A percentile compares a stretch with the other conserved stretches of the same genome.
These are phyloP conservation scores for Homarus americanus DNA, from an alignment of 1,140 invertebrate species.

Conservation along the genomic window DNA sequence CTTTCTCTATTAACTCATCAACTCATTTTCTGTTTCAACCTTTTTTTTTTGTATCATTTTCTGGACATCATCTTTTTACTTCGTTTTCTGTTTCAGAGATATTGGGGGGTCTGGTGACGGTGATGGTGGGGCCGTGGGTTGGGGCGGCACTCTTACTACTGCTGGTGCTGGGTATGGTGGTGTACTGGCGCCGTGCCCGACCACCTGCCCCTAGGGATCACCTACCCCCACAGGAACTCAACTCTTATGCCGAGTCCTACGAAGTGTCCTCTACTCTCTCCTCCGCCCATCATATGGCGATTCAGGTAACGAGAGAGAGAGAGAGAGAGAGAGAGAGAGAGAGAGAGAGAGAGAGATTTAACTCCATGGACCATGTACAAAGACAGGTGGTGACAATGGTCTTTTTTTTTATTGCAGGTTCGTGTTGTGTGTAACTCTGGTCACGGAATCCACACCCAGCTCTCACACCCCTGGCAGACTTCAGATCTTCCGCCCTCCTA, in stretches of 20 bases:
- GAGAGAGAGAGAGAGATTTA: neutral
- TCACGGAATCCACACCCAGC: conserved; percentile 29
- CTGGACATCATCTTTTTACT: neutral
- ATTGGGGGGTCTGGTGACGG: conserved; percentile 49
- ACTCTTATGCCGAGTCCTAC: conserved; percentile 74
- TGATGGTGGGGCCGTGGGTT: conserved; percentile 68
- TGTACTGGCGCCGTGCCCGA: conserved; percentile 41
- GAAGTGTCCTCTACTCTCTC: conserved; percentile 73
- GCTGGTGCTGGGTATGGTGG: conserved; percentile 34
- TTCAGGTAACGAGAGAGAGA: conserved; percentile 54
- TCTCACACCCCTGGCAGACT: neutral
- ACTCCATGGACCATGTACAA: neutral
- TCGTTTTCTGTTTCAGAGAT: conserved; percentile 35
- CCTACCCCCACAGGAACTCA: conserved; percentile 55
- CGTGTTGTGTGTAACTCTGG: conserved; percentile 71
- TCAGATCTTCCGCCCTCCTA: conserved; percentile 67
- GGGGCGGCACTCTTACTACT: conserved; percentile 61
- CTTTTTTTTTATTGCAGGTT: conserved; percentile 48
- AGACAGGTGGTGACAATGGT: neutral
- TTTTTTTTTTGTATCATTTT: neutral
- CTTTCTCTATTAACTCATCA: neutral
- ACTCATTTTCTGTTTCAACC: neutral
- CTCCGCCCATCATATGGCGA: conserved; percentile 74
- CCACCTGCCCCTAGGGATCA: conserved; percentile 1
- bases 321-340: neutral